Evolutionary conservation across 1,140 invertebrate species (phyloP).

Genomic region (Neotoxoptera formosana): DNA sequence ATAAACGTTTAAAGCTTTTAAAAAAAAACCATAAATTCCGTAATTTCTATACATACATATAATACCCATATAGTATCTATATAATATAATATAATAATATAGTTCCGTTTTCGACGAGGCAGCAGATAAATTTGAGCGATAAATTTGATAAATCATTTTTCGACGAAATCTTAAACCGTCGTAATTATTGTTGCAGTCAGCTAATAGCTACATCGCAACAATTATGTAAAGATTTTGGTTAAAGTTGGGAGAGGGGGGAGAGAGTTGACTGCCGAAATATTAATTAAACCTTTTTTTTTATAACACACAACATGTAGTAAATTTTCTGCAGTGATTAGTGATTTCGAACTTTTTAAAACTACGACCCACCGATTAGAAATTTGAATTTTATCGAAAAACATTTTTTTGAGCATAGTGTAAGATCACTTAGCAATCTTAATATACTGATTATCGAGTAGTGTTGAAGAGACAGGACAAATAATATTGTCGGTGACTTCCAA

Average conservation of each 20-base stretch:
- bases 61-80: not conserved
- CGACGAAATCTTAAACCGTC: not conserved
- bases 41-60: not conserved
- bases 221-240: not conserved
- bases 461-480: not conserved
- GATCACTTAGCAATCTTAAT: not conserved
- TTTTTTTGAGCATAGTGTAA: not conserved
- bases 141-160: not conserved
- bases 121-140: not conserved
- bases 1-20: constrained; percentile 11
- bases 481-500: not conserved
- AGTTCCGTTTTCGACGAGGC: not conserved
- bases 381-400: not conserved
- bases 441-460: not conserved
- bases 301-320: not conserved
- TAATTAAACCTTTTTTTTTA: not conserved
- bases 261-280: not conserved
- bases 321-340: not conserved
- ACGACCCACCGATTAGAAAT: not conserved
- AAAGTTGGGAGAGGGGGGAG: not conserved
- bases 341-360: not conserved
- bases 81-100: constrained; percentile 15
- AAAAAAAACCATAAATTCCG: not conserved
- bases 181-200: not conserved
- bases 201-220: not conserved